phyloP scores from a whole-genome alignment of 2,888 invertebrate species.

The Antitype chi region DNA sequence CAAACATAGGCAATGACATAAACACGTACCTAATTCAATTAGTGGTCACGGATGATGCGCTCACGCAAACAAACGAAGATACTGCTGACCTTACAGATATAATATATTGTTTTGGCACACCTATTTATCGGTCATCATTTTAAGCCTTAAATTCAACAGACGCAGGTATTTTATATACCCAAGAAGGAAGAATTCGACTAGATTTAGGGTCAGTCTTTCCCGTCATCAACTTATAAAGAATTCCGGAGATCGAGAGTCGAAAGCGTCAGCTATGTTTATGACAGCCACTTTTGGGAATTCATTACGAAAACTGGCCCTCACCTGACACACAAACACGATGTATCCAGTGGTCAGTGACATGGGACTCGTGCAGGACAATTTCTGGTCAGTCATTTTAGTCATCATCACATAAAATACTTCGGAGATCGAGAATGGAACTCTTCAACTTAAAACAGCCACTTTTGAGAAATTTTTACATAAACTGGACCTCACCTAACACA shows the following conservation, averaged over 20 bases:
- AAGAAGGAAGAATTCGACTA: neutral
- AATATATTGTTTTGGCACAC: conserved; percentile 4
- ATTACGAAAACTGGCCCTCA: neutral
- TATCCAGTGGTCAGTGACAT: conserved; percentile 94
- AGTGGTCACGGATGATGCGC: conserved; percentile 31
- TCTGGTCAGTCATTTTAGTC: neutral
- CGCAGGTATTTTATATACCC: neutral
- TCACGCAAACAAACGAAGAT: conserved; percentile 32
- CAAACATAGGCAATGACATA: conserved; percentile 28
- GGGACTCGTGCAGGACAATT: conserved; percentile 94
- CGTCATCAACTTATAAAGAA: neutral
- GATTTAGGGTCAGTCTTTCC: neutral
- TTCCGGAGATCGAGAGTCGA: neutral
- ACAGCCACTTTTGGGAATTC: no score
- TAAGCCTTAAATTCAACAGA: conserved; percentile 2
- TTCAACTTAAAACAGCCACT: no score
- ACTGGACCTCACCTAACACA: conserved; percentile 90
- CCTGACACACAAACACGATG: conserved; percentile 94
- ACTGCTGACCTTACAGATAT: conserved; percentile 15
- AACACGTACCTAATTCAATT: conserved; percentile 20
- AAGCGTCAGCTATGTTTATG: neutral
- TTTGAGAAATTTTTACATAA: neutral
- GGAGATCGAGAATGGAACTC: neutral
- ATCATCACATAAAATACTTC: neutral
- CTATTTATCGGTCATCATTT: conserved; percentile 17